Conservation (phyloP, 2,797 vertebrate genomes). For the Siniperca obscura region DNA sequence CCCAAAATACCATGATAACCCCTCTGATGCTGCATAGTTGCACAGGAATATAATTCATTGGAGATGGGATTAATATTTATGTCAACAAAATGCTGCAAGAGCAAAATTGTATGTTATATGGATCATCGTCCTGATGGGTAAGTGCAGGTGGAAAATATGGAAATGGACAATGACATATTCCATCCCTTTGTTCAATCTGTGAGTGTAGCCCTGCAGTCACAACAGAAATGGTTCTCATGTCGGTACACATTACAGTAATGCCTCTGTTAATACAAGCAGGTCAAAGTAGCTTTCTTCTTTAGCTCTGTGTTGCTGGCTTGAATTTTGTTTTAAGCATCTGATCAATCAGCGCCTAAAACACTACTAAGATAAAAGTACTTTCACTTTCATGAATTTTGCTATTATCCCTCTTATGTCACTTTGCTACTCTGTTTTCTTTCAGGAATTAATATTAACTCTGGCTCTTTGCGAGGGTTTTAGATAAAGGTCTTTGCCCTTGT, state of each 20-base stretch:
- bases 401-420: slow-evolving; percentile 10
- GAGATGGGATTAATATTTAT: not conserved
- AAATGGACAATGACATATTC: not conserved
- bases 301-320: not conserved
- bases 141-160: not conserved
- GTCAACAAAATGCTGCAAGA: not conserved
- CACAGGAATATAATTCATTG: not conserved
- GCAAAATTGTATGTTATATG: not conserved
- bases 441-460: slow-evolving; percentile 35
- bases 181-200: not conserved
- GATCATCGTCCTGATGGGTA: not conserved
- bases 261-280: not conserved
- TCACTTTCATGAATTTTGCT: not conserved
- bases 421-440: slow-evolving; percentile 1
- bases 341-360: slow-evolving; percentile 6
- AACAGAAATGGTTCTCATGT: slow-evolving; percentile 5
- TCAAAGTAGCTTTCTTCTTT: not conserved
- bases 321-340: slow-evolving; percentile 4
- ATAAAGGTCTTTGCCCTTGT: slow-evolving; percentile 40
- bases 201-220: not conserved
- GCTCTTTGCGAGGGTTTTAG: slow-evolving; percentile 25
- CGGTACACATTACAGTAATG: not conserved
- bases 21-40: not conserved
- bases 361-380: not conserved
- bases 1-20: too few relatives aligned